These are phyloP conservation scores for Anodontia alba DNA, from an alignment of 2,888 invertebrate genomes.

Conservation along the genomic window DNA sequence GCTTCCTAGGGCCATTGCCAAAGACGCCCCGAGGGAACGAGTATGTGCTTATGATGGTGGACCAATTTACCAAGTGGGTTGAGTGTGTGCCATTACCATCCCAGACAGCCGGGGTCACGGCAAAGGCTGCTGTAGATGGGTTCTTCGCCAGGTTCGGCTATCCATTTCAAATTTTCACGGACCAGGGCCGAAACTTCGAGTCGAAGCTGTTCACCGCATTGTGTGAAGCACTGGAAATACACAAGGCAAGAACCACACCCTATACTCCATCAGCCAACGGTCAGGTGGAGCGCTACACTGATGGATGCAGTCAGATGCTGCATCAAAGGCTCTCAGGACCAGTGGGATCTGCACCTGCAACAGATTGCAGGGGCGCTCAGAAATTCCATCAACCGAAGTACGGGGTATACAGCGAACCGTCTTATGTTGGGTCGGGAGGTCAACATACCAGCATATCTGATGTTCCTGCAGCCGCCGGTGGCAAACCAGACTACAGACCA, in stretches of 20 bases:
- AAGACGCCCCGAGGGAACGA: slow-evolving; percentile 5
- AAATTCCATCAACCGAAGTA: neutral
- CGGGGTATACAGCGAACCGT: neutral
- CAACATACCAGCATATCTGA: neutral
- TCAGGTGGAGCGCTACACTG: slow-evolving; percentile 35
- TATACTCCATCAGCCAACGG: slow-evolving; percentile 38
- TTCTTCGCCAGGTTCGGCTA: slow-evolving; percentile 40
- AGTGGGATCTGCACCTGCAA: slow-evolving; percentile 22
- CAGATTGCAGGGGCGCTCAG: slow-evolving; percentile 26
- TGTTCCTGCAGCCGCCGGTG: neutral
- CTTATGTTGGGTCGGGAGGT: neutral
- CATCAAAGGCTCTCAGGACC: neutral
- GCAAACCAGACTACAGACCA: neutral
- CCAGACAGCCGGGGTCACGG: slow-evolving; percentile 47
- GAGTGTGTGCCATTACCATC: slow-evolving; percentile 41
- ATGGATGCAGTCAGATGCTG: slow-evolving; percentile 24
- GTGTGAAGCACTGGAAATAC: slow-evolving; percentile 28
- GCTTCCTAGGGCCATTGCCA: slow-evolving; percentile 15
- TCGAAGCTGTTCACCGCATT: slow-evolving; percentile 17
- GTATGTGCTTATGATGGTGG: slow-evolving; percentile 46
- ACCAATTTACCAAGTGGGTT: slow-evolving; percentile 57
- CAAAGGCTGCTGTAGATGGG: slow-evolving; percentile 38
- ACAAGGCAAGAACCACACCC: slow-evolving; percentile 44
- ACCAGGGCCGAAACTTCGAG: slow-evolving; percentile 35
- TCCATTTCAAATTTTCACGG: slow-evolving; percentile 15